A percentile compares a stretch with the other conserved stretches of the same genome.
These are phyloP conservation scores for Diarsia rubi DNA, from an alignment of 2,888 invertebrate genomes.

Conservation along the genomic window DNA sequence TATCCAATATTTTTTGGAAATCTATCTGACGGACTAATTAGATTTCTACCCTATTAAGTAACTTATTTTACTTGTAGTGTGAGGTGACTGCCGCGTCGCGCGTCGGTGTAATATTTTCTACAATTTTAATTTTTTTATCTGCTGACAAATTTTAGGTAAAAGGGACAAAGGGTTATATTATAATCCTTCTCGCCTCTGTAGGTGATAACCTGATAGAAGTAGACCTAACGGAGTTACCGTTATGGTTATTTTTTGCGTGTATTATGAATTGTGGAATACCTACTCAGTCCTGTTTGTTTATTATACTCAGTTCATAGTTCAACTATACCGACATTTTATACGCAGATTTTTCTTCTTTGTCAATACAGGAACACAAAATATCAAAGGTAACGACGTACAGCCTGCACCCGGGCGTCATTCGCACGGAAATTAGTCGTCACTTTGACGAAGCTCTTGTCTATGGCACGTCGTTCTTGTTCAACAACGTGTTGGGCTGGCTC, in stretches of 20 bases:
- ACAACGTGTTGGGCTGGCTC: slow-evolving; percentile 81
- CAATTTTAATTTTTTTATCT: neutral
- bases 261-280: no score
- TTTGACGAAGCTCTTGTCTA: slow-evolving; percentile 79
- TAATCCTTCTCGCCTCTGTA: no score
- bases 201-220: no score
- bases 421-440: slow-evolving; percentile 92
- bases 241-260: no score
- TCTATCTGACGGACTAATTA: no score
- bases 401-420: slow-evolving; percentile 92
- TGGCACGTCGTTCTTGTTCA: slow-evolving; percentile 78
- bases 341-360: neutral
- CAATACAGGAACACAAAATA: slow-evolving; percentile 78
- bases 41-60: no score
- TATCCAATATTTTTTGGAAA: no score
- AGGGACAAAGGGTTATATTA: neutral
- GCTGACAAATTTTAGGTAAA: neutral
- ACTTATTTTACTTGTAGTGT: neutral
- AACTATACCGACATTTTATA: neutral
- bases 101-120: neutral
- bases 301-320: neutral
- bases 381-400: slow-evolving; percentile 91
- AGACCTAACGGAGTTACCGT: no score
- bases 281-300: no score
- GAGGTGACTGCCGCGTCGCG: neutral